Evolutionary conservation across 2,888 invertebrate species (phyloP).

Genomic region (Chironomus tentans): DNA sequence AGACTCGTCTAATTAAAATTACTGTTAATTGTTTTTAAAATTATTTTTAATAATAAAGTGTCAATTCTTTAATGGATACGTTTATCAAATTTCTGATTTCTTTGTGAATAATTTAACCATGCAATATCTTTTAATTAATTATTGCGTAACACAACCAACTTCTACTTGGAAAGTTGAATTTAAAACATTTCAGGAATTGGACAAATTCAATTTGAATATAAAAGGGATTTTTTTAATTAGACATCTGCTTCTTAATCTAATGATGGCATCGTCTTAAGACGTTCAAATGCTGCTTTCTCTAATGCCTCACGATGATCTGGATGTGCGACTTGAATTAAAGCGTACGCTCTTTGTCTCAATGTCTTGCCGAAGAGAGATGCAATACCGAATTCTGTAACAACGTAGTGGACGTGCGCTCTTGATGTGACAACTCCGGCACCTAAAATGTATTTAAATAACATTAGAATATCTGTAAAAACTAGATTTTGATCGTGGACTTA

Average conservation of each 20-base stretch:
- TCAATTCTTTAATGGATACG: too few species aligned
- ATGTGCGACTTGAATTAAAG: slow-evolving; percentile 79
- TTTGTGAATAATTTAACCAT: too few species aligned
- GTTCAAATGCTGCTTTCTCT: slow-evolving; percentile 81
- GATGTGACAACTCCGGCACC: slow-evolving; percentile 92
- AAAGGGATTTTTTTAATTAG: neutral
- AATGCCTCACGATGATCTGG: slow-evolving; percentile 75
- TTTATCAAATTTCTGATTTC: too few species aligned
- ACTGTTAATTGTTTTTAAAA: neutral
- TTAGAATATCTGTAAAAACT: too few species aligned
- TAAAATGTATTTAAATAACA: slow-evolving; percentile 37
- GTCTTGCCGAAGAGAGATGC: slow-evolving; percentile 84
- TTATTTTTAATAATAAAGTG: neutral
- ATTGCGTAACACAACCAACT: too few species aligned
- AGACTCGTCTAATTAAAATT: neutral
- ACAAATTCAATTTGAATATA: neutral
- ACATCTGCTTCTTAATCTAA: slow-evolving; percentile 28
- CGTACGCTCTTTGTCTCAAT: slow-evolving; percentile 80
- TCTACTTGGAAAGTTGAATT: too few species aligned
- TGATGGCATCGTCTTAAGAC: slow-evolving; percentile 65
- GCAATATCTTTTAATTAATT: too few species aligned
- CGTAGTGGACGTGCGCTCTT: slow-evolving; percentile 84
- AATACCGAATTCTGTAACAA: slow-evolving; percentile 88
- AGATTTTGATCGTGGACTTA: too few species aligned
- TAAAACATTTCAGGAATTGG: neutral